A percentile compares a stretch with the other conserved stretches of the same genome.
These are phyloP conservation scores for Papilio protenor DNA, from an alignment of 2,888 invertebrate genomes.

Conservation along the genomic window DNA sequence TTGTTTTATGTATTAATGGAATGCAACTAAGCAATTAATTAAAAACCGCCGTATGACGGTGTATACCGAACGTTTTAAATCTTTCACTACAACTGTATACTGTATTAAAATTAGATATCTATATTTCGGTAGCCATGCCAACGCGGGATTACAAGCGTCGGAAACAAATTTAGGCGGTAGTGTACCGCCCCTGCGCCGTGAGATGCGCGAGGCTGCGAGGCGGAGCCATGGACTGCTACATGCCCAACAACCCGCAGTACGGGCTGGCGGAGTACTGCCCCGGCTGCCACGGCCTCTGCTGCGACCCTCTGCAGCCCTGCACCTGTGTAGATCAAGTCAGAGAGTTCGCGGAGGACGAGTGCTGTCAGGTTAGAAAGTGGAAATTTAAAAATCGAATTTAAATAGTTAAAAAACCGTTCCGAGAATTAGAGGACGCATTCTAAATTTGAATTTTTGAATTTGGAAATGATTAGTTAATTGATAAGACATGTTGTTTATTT, in stretches of 20 bases:
- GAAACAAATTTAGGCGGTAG: conserved; percentile 57
- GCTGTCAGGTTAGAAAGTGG: conserved; percentile 66
- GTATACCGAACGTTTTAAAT: not conserved
- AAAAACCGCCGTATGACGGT: too few species aligned
- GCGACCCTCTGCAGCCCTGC: conserved; percentile 77
- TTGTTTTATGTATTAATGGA: not conserved
- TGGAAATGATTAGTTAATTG: not conserved
- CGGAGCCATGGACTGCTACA: conserved; percentile 86
- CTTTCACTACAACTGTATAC: not conserved
- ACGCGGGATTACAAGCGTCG: conserved; percentile 68
- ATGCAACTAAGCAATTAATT: not conserved
- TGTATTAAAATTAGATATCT: conserved; percentile 10
- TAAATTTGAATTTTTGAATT: not conserved
- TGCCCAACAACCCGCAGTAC: conserved; percentile 88
- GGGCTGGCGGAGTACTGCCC: conserved; percentile 77
- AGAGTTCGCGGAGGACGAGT: conserved; percentile 68
- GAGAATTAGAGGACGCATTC: not conserved
- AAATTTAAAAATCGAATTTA: not conserved
- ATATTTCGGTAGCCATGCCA: conserved; percentile 65
- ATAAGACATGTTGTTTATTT: not conserved
- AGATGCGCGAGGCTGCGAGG: conserved; percentile 67
- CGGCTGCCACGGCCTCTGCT: conserved; percentile 68
- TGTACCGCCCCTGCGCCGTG: conserved; percentile 68
- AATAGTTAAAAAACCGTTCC: too few species aligned
- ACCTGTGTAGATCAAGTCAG: conserved; percentile 70